phyloP scores from a whole-genome alignment of 1,140 invertebrate genomes.

The Drosophila bipectinata region DNA sequence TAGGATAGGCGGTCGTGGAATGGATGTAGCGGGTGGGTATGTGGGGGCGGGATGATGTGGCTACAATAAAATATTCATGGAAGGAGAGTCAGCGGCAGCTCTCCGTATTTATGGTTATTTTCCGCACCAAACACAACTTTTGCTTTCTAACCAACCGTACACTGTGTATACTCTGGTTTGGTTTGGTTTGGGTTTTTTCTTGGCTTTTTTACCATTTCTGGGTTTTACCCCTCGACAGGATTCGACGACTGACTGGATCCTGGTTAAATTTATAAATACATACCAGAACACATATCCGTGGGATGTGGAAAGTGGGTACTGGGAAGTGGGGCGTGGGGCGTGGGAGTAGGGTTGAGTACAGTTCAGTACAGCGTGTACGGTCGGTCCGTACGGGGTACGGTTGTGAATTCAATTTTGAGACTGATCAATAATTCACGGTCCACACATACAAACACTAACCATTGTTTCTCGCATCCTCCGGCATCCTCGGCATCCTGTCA shows the following conservation, averaged over 20 bases:
- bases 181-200: slow-evolving; percentile 5
- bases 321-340: not conserved
- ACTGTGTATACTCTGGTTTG: slow-evolving; percentile 10
- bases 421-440: slow-evolving; percentile 50
- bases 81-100: slow-evolving; percentile 10
- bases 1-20: not conserved
- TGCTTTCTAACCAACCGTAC: slow-evolving; percentile 35
- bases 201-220: not conserved
- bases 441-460: slow-evolving; percentile 30
- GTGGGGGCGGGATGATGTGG: slow-evolving; percentile 13
- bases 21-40: not conserved
- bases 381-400: not conserved
- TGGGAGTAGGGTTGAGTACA: slow-evolving; percentile 1
- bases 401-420: slow-evolving; percentile 57
- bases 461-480: slow-evolving; percentile 21
- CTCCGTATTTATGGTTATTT: slow-evolving; percentile 49
- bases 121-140: slow-evolving; percentile 47
- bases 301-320: not conserved
- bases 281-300: slow-evolving; percentile 10
- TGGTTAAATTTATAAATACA: slow-evolving; percentile 48
- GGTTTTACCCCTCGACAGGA: slow-evolving; percentile 12
- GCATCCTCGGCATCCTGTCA: not conserved
- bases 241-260: slow-evolving; percentile 33
- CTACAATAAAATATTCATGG: slow-evolving; percentile 44
- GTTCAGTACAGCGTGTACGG: slow-evolving; percentile 14